Base-by-base conservation (phyloP, 1,140 invertebrate species). In the Drosophila pruinosa region DNA sequence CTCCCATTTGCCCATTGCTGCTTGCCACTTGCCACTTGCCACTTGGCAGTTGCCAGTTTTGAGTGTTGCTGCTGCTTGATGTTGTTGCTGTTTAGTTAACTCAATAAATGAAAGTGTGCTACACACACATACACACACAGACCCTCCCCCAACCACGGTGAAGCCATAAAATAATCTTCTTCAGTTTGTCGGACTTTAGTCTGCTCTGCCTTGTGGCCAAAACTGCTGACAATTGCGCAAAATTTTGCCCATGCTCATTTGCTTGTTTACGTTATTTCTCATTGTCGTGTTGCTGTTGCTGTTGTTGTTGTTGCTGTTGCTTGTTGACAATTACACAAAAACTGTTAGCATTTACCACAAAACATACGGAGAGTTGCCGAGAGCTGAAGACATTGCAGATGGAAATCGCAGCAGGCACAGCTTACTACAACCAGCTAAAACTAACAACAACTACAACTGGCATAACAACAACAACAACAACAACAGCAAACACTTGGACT, bases 311-410 rank as follows among this genome's bases (percentile, higher is more conserved):
- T 19, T 39, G 22, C 14, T 56, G 39, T n/a, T 50, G 59, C 53
- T 85, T 78, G 72, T 68, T 85, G 80, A 85, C 80, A 85, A 85
- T 85, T 85, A 85, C 76, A 85, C 80, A 85, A 85, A 85, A 85
- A 85, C 80, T 74, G 80, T 85, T 86, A 62, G 65, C 80, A 85
- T 86, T 85, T 80, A 79, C 80, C 80, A 70, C 80, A 85, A 62
- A 75, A 67, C 81, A 85, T 85, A 85, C 76, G 80, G 34, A 47
- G 22, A 31, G 21, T n/a, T n/a, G n/a, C 14, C 21, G 19, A 12
- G n/a, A 47, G 22, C 10, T 7, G 39, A 22, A 52, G 21, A 53
- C 26, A 28, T 10, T 43, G 24, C 17, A 79, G 67, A 59, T 75
- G 77, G 47, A 73, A 77, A 82, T 81, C 69, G 43, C 39, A 31